Conservation (phyloP, 2,113 vertebrate species). For the Gila orcuttii region DNA sequence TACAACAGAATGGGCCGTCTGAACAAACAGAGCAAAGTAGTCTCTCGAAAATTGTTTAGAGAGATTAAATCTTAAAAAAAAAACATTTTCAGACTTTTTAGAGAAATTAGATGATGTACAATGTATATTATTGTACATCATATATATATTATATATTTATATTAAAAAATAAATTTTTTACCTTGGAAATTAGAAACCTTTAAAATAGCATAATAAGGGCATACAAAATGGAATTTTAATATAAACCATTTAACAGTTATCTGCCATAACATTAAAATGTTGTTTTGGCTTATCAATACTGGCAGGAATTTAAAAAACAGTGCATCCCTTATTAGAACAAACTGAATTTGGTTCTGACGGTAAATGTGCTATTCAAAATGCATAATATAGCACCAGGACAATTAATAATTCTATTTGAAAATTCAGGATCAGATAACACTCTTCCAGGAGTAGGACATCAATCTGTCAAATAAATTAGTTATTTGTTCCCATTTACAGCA, state of each 20-base stretch:
- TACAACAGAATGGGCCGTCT: no score
- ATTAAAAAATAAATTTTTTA: no score
- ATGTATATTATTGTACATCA: no score
- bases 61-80: no score
- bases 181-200: no score
- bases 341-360: neutral
- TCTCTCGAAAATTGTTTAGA: no score
- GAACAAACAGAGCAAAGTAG: no score
- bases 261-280: neutral
- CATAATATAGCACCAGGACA: neutral
- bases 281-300: neutral
- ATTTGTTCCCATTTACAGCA: neutral
- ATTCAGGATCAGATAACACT: slow-evolving; percentile 3
- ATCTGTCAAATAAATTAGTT: slow-evolving; percentile 11
- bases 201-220: no score
- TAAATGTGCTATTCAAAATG: neutral
- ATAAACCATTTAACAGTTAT: neutral
- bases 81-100: no score
- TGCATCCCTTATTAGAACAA: slow-evolving; percentile 8
- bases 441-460: slow-evolving; percentile 6
- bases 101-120: no score
- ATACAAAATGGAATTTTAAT: neutral
- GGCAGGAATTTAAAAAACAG: neutral
- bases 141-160: no score
- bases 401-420: slow-evolving; percentile 1